Evolutionary conservation across 2,797 vertebrate genomes (phyloP).

Genomic region (Channa striata): DNA sequence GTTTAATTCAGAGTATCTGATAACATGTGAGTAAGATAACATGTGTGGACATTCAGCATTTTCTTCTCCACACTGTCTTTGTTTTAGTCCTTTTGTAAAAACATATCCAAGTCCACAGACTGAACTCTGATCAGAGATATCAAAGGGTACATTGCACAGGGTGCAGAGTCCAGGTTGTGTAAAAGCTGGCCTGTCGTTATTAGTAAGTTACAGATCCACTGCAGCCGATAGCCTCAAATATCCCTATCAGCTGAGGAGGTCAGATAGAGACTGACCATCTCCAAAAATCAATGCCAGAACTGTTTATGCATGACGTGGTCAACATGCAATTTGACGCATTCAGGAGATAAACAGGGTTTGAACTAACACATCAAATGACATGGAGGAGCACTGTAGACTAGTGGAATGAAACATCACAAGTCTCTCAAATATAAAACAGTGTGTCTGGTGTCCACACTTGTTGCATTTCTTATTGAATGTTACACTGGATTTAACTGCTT

Average conservation of each 20-base stretch:
- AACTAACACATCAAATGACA: not conserved
- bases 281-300: slow-evolving; percentile 36
- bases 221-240: slow-evolving; percentile 27
- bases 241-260: slow-evolving; percentile 34
- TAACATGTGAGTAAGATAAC: too few species aligned
- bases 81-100: slow-evolving; percentile 13
- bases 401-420: not conserved
- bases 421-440: not conserved
- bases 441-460: too few species aligned
- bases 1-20: too few species aligned
- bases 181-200: slow-evolving; percentile 58
- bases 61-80: not conserved
- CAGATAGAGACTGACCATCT: slow-evolving; percentile 12
- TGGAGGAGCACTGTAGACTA: too few species aligned
- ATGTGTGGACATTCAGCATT: too few species aligned
- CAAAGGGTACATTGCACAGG: slow-evolving; percentile 55
- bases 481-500: too few species aligned
- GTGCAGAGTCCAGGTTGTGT: slow-evolving; percentile 78
- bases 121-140: slow-evolving; percentile 67
- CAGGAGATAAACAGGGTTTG: not conserved
- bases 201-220: slow-evolving; percentile 38
- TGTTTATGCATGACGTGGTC: slow-evolving; percentile 41
- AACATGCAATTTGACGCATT: slow-evolving; percentile 35
- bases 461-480: too few species aligned
- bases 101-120: not conserved